These are phyloP conservation scores for Rhinolophus ferrumequinum DNA, from an alignment of 2,113 vertebrate species.

Conservation along the genomic window DNA sequence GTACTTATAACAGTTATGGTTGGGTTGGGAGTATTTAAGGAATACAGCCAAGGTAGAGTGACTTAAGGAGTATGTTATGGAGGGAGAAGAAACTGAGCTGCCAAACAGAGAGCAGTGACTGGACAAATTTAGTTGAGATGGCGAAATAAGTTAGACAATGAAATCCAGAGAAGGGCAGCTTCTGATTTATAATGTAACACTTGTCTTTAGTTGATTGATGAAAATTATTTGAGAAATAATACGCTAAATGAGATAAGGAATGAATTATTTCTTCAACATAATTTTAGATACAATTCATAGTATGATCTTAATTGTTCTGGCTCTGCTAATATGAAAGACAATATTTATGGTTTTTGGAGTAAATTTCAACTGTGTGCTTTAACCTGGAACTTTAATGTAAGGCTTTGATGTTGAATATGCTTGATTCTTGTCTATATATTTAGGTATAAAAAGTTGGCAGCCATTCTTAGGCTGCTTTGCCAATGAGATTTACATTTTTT, in stretches of 20 bases:
- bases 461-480: background rate
- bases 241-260: background rate
- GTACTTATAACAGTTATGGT: background rate
- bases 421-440: background rate
- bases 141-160: background rate
- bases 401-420: background rate
- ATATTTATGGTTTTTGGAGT: background rate
- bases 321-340: background rate
- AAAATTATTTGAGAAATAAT: background rate
- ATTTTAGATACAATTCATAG: constrained; percentile 2
- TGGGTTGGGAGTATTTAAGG: background rate
- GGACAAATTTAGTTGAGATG: background rate
- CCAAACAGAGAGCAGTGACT: background rate
- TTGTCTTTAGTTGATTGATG: background rate
- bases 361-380: constrained; percentile 8
- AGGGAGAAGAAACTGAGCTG: background rate
- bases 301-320: background rate
- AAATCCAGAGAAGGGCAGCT: background rate
- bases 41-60: background rate
- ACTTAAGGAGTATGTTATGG: background rate
- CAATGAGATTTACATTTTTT: background rate
- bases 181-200: background rate
- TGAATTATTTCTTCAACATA: background rate
- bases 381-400: background rate
- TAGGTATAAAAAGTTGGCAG: background rate